phyloP scores from a whole-genome alignment of 2,113 vertebrate species.

The Caretta caretta region DNA sequence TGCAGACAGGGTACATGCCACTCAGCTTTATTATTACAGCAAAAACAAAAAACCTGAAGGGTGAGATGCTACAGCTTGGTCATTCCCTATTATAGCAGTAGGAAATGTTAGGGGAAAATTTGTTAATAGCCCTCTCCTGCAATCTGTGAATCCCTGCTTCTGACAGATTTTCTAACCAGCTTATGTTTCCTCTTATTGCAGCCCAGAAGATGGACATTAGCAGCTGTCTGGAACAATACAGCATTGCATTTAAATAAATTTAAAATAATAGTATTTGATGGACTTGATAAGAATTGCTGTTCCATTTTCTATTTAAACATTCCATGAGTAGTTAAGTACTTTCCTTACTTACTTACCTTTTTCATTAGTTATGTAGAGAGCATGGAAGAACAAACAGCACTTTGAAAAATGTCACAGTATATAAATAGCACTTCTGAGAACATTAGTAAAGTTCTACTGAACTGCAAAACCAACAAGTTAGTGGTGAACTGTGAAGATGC shows the following conservation, averaged over 20 bases:
- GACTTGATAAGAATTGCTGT: conserved; percentile 49
- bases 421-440: conserved; percentile 34
- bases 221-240: conserved; percentile 1
- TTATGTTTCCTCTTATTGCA: conserved; percentile 1
- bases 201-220: conserved; percentile 32
- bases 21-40: background rate
- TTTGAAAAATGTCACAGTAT: conserved; percentile 45
- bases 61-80: background rate
- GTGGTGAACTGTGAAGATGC: background rate
- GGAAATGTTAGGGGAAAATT: background rate
- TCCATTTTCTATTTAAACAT: conserved; percentile 49
- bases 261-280: conserved; percentile 53
- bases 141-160: background rate
- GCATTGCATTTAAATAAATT: conserved; percentile 56
- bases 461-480: background rate
- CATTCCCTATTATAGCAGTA: rapidly evolving
- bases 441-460: background rate
- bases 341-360: conserved; percentile 5
- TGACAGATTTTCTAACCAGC: background rate
- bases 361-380: conserved; percentile 27
- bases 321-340: conserved; percentile 56
- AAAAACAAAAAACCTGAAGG: background rate
- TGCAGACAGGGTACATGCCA: background rate
- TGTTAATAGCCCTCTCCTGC: background rate
- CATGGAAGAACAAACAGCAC: background rate